phyloP scores from a whole-genome alignment of 2,797 vertebrate genomes.

The Corythornis leucogaster region DNA sequence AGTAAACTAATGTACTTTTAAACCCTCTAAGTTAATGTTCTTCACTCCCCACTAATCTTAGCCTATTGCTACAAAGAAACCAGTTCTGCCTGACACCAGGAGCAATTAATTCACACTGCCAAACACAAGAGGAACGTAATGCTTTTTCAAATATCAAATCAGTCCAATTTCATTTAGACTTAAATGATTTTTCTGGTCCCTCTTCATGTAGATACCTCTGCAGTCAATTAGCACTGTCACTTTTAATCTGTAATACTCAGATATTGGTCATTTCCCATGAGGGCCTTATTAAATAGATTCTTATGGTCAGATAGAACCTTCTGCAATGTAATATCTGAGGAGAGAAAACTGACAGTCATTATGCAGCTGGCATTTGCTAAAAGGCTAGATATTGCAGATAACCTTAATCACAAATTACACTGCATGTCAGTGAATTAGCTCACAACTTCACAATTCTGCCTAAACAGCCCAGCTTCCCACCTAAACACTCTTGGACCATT shows the following conservation, averaged over 20 bases:
- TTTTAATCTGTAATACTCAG: conserved; percentile 93
- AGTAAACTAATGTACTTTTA: neutral
- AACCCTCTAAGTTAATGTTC: neutral
- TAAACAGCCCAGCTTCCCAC: neutral
- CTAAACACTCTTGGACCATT: neutral
- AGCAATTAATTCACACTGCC: conserved; percentile 76
- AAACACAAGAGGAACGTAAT: conserved; percentile 74
- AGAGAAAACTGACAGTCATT: conserved; percentile 88
- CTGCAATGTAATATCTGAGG: conserved; percentile 82
- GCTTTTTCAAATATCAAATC: conserved; percentile 87
- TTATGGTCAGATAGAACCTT: conserved; percentile 87
- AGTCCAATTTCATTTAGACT: conserved; percentile 95
- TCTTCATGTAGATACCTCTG: conserved; percentile 90
- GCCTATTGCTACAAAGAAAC: conserved; percentile 28
- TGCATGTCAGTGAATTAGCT: conserved; percentile 40
- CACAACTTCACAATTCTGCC: conserved; percentile 1
- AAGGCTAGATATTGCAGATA: conserved; percentile 83
- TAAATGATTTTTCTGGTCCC: conserved; percentile 93
- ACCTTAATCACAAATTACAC: conserved; percentile 72
- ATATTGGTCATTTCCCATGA: conserved; percentile 96
- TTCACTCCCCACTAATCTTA: neutral
- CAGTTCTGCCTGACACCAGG: conserved; percentile 54
- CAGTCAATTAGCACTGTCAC: conserved; percentile 96
- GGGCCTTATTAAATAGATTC: conserved; percentile 88
- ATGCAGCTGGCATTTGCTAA: conserved; percentile 93